Conservation (phyloP, 2,797 vertebrate species). For the Cynopterus sphinx region DNA sequence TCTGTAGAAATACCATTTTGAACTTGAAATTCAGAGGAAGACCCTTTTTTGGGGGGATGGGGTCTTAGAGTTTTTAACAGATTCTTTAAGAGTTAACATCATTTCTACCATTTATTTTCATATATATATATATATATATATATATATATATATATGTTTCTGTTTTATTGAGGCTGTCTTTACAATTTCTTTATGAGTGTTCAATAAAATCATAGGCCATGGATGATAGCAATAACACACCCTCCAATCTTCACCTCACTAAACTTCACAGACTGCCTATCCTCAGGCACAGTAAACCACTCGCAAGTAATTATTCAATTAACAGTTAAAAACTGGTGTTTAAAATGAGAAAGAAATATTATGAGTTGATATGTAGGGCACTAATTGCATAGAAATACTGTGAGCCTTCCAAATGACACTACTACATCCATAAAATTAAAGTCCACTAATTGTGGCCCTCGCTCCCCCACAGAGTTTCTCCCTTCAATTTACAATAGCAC, state of each 20-base stretch:
- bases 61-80: neutral
- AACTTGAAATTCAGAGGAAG: conserved; percentile 34
- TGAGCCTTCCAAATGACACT: conserved; percentile 62
- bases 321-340: conserved; percentile 53
- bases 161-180: neutral
- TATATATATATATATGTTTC: neutral
- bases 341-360: conserved; percentile 75
- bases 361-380: conserved; percentile 62
- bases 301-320: conserved; percentile 61
- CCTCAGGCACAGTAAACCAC: conserved; percentile 27
- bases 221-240: neutral
- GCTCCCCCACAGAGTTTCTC: neutral
- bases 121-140: neutral
- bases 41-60: neutral
- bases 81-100: neutral
- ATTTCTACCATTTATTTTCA: neutral
- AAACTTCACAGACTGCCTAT: neutral
- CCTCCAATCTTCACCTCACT: neutral
- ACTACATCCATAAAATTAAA: conserved; percentile 61
- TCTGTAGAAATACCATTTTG: neutral
- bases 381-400: conserved; percentile 76
- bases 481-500: conserved; percentile 62
- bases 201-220: neutral
- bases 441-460: neutral
- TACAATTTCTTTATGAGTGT: conserved; percentile 2